These are phyloP conservation scores for Sitta europaea DNA, from an alignment of 2,113 vertebrate genomes.

Conservation along the genomic window DNA sequence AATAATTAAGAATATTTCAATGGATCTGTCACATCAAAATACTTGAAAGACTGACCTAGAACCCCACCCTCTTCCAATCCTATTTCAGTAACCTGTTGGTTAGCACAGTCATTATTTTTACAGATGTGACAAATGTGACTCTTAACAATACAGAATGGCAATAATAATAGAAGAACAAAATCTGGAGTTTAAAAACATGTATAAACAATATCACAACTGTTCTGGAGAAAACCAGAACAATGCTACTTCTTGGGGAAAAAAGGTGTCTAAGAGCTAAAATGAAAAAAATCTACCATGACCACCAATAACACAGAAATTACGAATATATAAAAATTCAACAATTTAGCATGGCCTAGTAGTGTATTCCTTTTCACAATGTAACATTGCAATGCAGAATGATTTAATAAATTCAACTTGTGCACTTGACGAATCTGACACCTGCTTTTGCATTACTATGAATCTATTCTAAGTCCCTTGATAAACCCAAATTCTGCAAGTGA, in stretches of 20 bases:
- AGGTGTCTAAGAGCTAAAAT: neutral
- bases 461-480: neutral
- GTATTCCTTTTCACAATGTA: neutral
- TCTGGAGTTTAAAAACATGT: neutral
- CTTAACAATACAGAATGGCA: neutral
- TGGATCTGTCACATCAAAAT: neutral
- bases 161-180: neutral
- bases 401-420: neutral
- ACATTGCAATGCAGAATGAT: neutral
- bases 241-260: neutral
- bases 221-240: neutral
- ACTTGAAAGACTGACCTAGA: neutral
- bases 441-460: neutral
- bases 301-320: neutral
- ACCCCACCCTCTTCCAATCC: accelerated
- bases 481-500: neutral
- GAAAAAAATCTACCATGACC: neutral
- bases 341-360: neutral
- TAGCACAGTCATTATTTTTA: neutral
- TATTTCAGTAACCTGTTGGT: neutral
- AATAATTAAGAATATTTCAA: neutral
- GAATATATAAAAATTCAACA: neutral
- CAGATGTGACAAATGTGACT: neutral
- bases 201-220: neutral
- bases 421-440: neutral